A percentile compares a stretch with the other conserved stretches of the same genome.
phyloP scores from a whole-genome alignment of 2,797 vertebrate genomes.

The Ara ararauna region DNA sequence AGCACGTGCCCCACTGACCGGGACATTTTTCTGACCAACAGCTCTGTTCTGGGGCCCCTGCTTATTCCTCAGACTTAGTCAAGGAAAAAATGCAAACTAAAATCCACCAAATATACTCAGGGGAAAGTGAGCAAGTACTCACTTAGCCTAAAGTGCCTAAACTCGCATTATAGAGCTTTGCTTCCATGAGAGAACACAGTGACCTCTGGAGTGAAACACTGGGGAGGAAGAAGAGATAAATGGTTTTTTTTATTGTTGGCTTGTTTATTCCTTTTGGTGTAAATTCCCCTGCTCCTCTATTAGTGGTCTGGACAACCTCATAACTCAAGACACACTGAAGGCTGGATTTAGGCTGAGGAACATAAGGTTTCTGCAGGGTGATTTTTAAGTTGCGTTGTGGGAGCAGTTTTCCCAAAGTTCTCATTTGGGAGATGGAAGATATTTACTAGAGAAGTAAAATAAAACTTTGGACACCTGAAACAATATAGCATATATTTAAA shows the following conservation, averaged over 20 bases:
- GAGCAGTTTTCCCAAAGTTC: constrained; percentile 40
- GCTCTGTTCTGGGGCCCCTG: not conserved
- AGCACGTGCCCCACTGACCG: not conserved
- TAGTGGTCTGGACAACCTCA: constrained; percentile 63
- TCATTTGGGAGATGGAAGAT: constrained; percentile 30
- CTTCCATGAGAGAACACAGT: constrained; percentile 35
- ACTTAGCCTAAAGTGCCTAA: not conserved
- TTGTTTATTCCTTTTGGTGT: constrained; percentile 67
- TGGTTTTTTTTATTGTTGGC: constrained; percentile 64
- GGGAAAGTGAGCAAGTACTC: not conserved
- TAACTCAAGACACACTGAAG: constrained; percentile 59
- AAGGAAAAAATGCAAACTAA: not conserved
- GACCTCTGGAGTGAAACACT: constrained; percentile 40
- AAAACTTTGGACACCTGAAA: constrained; percentile 63
- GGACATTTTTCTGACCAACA: not conserved
- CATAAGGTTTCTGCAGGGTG: constrained; percentile 33
- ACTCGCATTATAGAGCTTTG: constrained; percentile 15
- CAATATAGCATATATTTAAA: constrained; percentile 37
- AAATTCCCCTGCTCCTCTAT: constrained; percentile 49
- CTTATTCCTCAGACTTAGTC: not conserved
- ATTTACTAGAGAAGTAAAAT: constrained; percentile 50
- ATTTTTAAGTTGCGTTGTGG: constrained; percentile 49
- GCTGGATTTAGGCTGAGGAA: constrained; percentile 51
- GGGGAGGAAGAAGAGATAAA: constrained; percentile 64
- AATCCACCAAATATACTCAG: not conserved